Evolutionary conservation across 1,140 invertebrate species (phyloP), one percentile per base, ranked within the genome.

Genomic region (Drosophila tsacasi): DNA sequence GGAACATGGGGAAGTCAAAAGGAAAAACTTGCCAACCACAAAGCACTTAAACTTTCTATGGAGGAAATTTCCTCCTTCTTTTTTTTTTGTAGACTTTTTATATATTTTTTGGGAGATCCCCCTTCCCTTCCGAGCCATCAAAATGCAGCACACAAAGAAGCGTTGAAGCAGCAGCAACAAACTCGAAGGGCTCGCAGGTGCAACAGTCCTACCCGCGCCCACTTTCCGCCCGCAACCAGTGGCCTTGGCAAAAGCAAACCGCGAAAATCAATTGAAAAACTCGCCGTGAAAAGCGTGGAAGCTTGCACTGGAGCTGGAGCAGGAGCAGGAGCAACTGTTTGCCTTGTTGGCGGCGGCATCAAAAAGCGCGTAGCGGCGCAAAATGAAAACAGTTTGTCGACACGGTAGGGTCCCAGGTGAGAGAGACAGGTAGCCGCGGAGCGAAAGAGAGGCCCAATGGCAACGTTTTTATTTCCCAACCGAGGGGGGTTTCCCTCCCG

Each of bases 221-320:
- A n/a, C 13, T 10, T 15, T 25, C 44, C n/a, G 23, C 10, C 52
- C 37, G 44, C 23, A 9, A 30, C 15, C 50, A 35, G 72, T 89
- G 84, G 84, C 84, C 84, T 87, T 87, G 83, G 83, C 63, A 47
- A 55, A 84, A 76, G 66, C 76, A 72, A 87, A 87, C 84, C 84
- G 84, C 84, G 84, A 87, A 87, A 87, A 87, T 87, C 84, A 87
- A 87, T 87, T 87, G 84, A 83, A 87, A 87, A 89, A 85, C 68
- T 81, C 68, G 27, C 74, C 47, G 54, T 57, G 74, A 74, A 82
- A 81, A 60, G 66, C 37, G 64, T 1, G 66, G 50, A 19, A 35
- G 17, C 50, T 27, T 50, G 49, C 25, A n/a, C 19, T 13, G 10
- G 8, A 32, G 59, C 6, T 17, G 30, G 17, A 63, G 55, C n/a